These are phyloP conservation scores for Coelopa pilipes DNA, from an alignment of 2,888 invertebrate genomes.

Conservation along the genomic window DNA sequence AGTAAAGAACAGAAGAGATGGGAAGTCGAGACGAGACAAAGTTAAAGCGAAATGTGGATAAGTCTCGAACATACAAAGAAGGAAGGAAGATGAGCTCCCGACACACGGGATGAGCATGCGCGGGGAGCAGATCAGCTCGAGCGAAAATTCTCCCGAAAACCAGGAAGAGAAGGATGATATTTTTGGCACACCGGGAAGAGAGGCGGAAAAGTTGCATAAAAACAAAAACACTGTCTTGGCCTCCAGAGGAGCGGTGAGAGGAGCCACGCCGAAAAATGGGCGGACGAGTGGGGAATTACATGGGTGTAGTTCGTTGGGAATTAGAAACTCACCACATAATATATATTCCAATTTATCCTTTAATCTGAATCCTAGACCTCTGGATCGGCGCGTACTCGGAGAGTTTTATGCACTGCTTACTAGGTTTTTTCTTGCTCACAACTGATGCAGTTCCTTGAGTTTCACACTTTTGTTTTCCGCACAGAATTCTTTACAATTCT, in stretches of 20 bases:
- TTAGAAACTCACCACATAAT: neutral
- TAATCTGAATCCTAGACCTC: constrained; percentile 5
- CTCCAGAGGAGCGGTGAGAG: too few species aligned
- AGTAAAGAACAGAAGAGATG: neutral
- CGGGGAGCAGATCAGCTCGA: neutral
- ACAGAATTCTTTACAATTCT: constrained; percentile 19
- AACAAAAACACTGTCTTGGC: too few species aligned
- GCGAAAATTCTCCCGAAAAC: constrained; percentile 15
- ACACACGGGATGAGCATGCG: constrained; percentile 1
- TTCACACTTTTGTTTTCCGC: constrained; percentile 18
- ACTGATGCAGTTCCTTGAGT: neutral
- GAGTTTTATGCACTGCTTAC: neutral
- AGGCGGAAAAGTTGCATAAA: neutral
- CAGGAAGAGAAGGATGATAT: neutral
- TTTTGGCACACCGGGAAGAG: neutral
- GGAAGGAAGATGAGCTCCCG: too few species aligned
- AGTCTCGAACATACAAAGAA: too few species aligned
- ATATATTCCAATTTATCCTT: neutral
- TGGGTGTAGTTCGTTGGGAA: constrained; percentile 1
- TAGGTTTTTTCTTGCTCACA: neutral
- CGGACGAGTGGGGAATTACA: neutral
- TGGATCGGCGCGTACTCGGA: neutral
- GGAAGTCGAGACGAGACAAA: too few species aligned
- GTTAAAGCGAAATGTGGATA: too few species aligned
- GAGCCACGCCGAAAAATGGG: neutral